Conservation (phyloP, 2,888 invertebrate genomes). For the Chromoteleia sp. region DNA sequence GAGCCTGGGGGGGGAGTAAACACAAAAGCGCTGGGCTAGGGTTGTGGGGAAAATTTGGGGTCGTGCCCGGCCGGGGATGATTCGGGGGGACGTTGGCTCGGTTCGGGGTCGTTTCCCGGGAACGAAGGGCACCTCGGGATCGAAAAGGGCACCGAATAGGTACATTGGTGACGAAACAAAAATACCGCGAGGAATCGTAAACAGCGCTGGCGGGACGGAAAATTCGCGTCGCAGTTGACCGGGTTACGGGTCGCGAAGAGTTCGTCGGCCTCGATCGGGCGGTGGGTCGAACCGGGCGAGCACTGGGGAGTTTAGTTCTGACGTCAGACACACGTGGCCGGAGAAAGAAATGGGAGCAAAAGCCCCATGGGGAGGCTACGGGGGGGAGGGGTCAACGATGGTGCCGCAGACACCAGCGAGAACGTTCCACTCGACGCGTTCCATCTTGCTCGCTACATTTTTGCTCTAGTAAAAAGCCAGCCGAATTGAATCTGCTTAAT, state of each 20-base stretch:
- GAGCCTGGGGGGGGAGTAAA: no score
- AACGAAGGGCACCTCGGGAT: no score
- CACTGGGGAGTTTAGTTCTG: slow-evolving; percentile 67
- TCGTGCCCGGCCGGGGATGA: no score
- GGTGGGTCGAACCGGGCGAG: slow-evolving; percentile 70
- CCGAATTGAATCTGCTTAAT: slow-evolving; percentile 20
- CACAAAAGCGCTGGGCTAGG: no score
- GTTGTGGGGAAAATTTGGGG: no score
- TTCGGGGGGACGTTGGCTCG: no score
- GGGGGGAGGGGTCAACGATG: slow-evolving; percentile 63
- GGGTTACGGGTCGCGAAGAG: slow-evolving; percentile 82
- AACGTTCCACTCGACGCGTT: slow-evolving; percentile 65
- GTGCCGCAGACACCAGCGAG: slow-evolving; percentile 70
- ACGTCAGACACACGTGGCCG: slow-evolving; percentile 72
- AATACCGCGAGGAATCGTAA: slow-evolving; percentile 49
- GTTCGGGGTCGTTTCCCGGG: no score
- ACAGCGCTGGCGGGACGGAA: slow-evolving; percentile 70
- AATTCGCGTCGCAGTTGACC: slow-evolving; percentile 82
- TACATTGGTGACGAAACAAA: slow-evolving; percentile 13
- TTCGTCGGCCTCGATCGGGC: slow-evolving; percentile 76
- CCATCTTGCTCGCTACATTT: slow-evolving; percentile 62
- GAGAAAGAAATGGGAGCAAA: slow-evolving; percentile 70
- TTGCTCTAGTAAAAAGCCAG: slow-evolving; percentile 40
- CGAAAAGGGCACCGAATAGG: slow-evolving; percentile 8
- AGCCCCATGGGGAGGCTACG: slow-evolving; percentile 66